Evolutionary conservation across 2,888 invertebrate species (phyloP).

Genomic region (Rhagophthalmus giganteus): DNA sequence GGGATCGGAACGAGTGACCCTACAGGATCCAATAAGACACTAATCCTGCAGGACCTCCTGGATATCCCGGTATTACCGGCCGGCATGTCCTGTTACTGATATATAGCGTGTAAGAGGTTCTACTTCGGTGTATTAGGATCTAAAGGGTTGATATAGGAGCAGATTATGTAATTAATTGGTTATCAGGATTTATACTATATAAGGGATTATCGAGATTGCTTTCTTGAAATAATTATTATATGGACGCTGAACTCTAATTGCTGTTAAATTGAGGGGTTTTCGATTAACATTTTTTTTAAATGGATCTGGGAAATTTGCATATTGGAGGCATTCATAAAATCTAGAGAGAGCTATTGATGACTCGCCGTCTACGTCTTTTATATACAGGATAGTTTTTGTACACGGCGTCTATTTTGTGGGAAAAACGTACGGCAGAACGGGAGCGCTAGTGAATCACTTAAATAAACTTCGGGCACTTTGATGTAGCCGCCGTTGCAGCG

Average conservation of each 20-base stretch:
- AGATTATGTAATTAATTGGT: constrained; percentile 55
- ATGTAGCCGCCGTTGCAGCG: constrained; percentile 42
- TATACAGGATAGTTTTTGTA: too few relatives aligned
- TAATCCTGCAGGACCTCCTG: constrained; percentile 51
- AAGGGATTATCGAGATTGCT: constrained; percentile 30
- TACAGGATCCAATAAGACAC: constrained; percentile 53
- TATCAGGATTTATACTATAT: constrained; percentile 42
- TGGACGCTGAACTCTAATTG: constrained; percentile 7
- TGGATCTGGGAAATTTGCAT: not conserved
- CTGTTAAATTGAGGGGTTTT: constrained; percentile 1
- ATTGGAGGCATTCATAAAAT: too few relatives aligned
- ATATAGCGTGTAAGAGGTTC: constrained; percentile 37
- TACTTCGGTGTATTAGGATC: constrained; percentile 39
- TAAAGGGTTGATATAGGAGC: constrained; percentile 46
- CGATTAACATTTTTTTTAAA: constrained; percentile 1
- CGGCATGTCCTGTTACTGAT: constrained; percentile 39
- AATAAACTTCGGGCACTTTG: too few relatives aligned
- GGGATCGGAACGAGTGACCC: constrained; percentile 49
- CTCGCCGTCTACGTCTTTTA: too few relatives aligned
- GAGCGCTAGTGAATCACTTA: too few relatives aligned
- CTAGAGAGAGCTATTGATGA: too few relatives aligned
- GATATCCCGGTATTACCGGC: constrained; percentile 42
- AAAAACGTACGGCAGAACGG: too few relatives aligned
- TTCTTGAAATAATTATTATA: constrained; percentile 28
- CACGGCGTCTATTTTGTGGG: too few relatives aligned